These are phyloP conservation scores for Aquatica leii DNA, from an alignment of 2,888 invertebrate species.

Conservation along the genomic window DNA sequence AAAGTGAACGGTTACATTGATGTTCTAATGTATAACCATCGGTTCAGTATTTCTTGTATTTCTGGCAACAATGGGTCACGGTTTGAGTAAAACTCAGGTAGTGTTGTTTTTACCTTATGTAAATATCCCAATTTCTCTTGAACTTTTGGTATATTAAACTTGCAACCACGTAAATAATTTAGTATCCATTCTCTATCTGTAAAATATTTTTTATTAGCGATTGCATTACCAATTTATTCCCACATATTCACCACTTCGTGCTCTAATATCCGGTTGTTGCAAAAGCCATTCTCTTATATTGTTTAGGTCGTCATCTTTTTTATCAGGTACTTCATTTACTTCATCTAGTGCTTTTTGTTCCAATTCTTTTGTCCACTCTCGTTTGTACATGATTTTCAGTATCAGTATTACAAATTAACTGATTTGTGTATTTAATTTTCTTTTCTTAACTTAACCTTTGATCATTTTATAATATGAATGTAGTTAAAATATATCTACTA, in stretches of 20 bases:
- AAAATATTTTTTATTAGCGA: conserved; percentile 36
- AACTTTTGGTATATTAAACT: conserved; percentile 64
- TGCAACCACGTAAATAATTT: conserved; percentile 64
- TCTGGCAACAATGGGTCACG: conserved; percentile 59
- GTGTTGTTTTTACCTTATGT: conserved; percentile 65
- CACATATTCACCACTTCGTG: neutral
- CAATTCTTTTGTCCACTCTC: neutral
- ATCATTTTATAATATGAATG: no score
- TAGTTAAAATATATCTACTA: no score
- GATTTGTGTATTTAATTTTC: no score
- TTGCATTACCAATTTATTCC: no score
- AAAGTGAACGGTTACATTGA: neutral
- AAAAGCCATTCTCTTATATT: conserved; percentile 3
- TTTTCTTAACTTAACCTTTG: no score
- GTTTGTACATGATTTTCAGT: conserved; percentile 2
- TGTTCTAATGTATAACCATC: conserved; percentile 56
- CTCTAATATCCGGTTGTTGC: neutral
- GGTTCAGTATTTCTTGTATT: conserved; percentile 50
- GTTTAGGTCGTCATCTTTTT: neutral
- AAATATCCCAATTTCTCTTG: conserved; percentile 67
- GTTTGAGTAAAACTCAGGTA: conserved; percentile 66
- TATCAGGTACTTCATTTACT: conserved; percentile 2
- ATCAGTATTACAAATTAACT: no score
- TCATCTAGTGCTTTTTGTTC: conserved; percentile 5
- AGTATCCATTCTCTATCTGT: conserved; percentile 65